Evolutionary conservation across 2,797 vertebrate species (phyloP).

Genomic region (Poecilia velifera): DNA sequence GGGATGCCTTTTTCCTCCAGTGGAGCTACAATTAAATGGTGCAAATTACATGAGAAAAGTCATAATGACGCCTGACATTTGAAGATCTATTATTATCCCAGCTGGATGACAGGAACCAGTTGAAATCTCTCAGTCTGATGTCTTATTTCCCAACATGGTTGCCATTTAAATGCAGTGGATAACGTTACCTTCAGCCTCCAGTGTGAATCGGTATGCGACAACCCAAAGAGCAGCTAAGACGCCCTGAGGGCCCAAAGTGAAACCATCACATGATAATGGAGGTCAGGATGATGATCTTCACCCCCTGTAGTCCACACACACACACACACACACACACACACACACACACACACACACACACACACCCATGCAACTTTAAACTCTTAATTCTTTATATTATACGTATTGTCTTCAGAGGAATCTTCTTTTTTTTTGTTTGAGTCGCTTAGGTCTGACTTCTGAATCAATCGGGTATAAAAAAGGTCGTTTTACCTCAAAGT

Average conservation of each 20-base stretch:
- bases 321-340: neutral
- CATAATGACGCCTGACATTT: neutral
- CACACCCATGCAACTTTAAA: slow-evolving; percentile 46
- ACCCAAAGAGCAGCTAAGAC: slow-evolving; percentile 20
- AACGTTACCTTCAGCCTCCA: neutral
- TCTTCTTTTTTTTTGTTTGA: neutral
- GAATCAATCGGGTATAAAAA: neutral
- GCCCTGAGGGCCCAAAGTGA: slow-evolving; percentile 17
- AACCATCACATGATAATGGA: neutral
- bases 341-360: neutral
- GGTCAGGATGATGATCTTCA: neutral
- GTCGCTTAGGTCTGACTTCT: neutral
- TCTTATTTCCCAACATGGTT: neutral
- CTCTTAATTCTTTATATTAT: slow-evolving; percentile 1
- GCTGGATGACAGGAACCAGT: neutral
- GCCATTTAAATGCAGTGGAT: neutral
- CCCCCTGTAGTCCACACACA: neutral
- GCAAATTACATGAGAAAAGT: neutral
- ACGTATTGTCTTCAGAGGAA: neutral
- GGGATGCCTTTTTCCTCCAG: neutral
- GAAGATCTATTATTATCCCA: neutral
- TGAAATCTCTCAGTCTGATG: neutral
- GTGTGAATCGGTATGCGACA: neutral
- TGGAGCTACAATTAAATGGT: neutral
- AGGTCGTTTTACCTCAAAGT: neutral